phyloP scores from a whole-genome alignment of 2,888 invertebrate genomes.

The Sisyra nigra region DNA sequence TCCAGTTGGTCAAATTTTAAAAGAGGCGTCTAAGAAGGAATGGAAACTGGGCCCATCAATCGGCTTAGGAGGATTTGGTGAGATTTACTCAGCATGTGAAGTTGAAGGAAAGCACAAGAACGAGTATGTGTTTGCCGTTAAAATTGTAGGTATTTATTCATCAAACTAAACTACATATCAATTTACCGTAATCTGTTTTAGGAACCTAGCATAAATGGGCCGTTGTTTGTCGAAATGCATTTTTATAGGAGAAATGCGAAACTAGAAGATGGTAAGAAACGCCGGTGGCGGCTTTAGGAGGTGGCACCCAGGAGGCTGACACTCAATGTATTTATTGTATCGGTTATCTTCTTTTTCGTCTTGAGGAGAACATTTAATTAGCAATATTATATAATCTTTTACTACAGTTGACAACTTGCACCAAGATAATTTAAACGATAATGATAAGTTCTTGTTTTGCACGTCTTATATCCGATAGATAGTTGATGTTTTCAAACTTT shows the following conservation, averaged over 20 bases:
- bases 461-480: too few species aligned
- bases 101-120: slow-evolving; percentile 28
- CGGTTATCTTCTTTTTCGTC: too few species aligned
- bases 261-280: slow-evolving; percentile 43
- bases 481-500: too few species aligned
- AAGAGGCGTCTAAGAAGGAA: slow-evolving; percentile 50
- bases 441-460: too few species aligned
- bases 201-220: slow-evolving; percentile 88
- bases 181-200: slow-evolving; percentile 22
- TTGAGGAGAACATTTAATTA: too few species aligned
- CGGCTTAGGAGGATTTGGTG: slow-evolving; percentile 86
- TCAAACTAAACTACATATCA: background rate
- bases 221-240: slow-evolving; percentile 85
- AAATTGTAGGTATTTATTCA: slow-evolving; percentile 48
- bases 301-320: too few species aligned
- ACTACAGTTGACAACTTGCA: too few species aligned
- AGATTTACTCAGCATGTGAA: slow-evolving; percentile 72
- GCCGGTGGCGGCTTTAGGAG: too few species aligned
- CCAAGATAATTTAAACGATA: too few species aligned
- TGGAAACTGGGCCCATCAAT: slow-evolving; percentile 82
- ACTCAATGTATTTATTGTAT: too few species aligned
- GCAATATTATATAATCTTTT: too few species aligned
- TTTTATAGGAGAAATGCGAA: slow-evolving; percentile 70
- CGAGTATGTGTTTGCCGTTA: slow-evolving; percentile 52
- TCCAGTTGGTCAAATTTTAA: slow-evolving; percentile 57